Base-by-base conservation (phyloP, 1,140 invertebrate genomes). In the Atopsyche davidsoni region DNA sequence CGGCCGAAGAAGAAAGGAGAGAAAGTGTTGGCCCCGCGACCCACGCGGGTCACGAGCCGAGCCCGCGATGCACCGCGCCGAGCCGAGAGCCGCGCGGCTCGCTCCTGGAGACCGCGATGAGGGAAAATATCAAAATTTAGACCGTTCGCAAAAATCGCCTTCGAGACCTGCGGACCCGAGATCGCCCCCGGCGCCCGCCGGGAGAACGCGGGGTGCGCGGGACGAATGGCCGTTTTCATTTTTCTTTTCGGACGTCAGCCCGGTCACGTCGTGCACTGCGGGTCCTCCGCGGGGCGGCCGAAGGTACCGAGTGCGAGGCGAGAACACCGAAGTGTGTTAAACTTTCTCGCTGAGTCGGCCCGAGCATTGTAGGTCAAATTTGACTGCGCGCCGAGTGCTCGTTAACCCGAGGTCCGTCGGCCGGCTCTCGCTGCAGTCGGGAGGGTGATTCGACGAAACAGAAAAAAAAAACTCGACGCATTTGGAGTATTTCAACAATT, bases 291-390 rank as follows among this genome's bases (percentile, higher is more conserved):
- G 22, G 17, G 38, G 32, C 17, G 43, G 28, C 43, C 40, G 46
- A 39, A 40, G 18, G 25, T 38, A 46, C 24, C 10, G 44, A 17
- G 32, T 21, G n/a, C 21, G 18, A 22, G 35, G 19, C 22, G 32
- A 46, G 23, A 18, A 35, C 6, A 31, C 23, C 14, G 70, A 59
- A 72, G 70, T 71, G 69, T 72, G 69, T 70, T 71, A 72, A 63
- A 71, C 72, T 74, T 74, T 74, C 72, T 70, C 72, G 69, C 17
- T 34, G 43, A 17, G 36, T 40, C 17, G 11, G 34, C 60, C 61
- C 62, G 43, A 51, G 57, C 47, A 53, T 51, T 57, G 58, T 60
- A 64, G 53, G 61, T 53, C 62, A 67, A 69, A 50, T 35, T 35
- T 35, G 48, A 43, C 38, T 34, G 40, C 31, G 17, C n/a, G 25